Base-by-base conservation (phyloP, 2,797 vertebrate species). In the Bryconaethiops microstoma region DNA sequence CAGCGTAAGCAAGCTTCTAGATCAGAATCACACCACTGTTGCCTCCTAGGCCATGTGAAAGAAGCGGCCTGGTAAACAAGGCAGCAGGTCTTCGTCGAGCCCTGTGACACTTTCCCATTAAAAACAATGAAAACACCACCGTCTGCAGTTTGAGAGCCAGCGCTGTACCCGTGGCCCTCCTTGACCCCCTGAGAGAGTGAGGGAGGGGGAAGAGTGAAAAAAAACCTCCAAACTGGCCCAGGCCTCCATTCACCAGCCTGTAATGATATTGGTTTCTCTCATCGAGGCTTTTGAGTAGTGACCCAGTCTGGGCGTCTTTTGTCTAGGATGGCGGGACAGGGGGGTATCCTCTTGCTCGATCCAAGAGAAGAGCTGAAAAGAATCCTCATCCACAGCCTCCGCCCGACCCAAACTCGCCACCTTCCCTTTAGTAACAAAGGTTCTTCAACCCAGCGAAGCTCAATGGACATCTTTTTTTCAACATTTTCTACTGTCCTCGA, bases 241-340 rank as follows among this genome's bases (percentile, higher is more conserved):
- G 71, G 85, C 74, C 87, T 85, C 87, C 81, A 89, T 91, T 91
- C 89, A 90, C 79, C 39, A 59, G 85, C 87, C 88, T 45, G 89
- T 89, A 88, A 92, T 92, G 90, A 94, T 93, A 93, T 91, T 92
- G 88, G 88, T 93, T 91, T 91, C 92, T 91, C 89, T 94, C 92
- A 92, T 87, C 88, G 67, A 74, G 50, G 83, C 88, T 87, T 93
- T 91, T 89, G 90, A 92, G 89, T 65, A 78, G 75, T 72, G 69
- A 59, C 82, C 40, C 63, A 75, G 86, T 92, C 89, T 89, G 88
- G 88, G 59, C 73, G 82, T 91, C 89, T 90, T 92, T 92, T 93
- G 91, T 92, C 88, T 85, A 83, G 71, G 19, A 13, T 70, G 60
- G 80, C 84, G 87, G 86, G 84, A 88, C 84, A 80, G 77, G 88